phyloP scores from a whole-genome alignment of 1,140 invertebrate genomes.

The Microplitis demolitor region DNA sequence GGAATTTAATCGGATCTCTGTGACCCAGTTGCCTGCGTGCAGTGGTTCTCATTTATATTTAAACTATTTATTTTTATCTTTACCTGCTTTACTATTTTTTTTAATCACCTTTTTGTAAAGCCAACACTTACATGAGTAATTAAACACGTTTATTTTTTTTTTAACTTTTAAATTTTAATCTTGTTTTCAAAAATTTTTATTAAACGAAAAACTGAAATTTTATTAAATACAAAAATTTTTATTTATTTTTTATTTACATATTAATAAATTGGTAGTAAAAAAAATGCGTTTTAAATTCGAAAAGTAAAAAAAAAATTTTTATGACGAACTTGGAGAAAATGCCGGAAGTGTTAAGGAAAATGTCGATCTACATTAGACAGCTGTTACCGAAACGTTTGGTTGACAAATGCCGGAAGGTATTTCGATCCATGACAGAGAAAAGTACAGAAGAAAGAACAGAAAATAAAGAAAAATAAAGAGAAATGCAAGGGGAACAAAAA shows the following conservation, averaged over 20 bases:
- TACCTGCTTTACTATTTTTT: background rate
- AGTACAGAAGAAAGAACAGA: background rate
- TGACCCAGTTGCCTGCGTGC: conserved; percentile 5
- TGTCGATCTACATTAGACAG: conserved; percentile 30
- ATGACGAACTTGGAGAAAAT: background rate
- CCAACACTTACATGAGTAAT: too few species aligned
- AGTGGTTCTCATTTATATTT: background rate
- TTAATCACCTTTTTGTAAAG: too few species aligned
- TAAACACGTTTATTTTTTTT: too few species aligned
- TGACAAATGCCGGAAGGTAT: conserved; percentile 23
- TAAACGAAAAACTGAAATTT: too few species aligned
- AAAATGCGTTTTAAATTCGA: background rate
- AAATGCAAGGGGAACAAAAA: conserved; percentile 4
- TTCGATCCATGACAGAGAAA: background rate
- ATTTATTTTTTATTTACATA: background rate
- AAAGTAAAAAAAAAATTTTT: background rate
- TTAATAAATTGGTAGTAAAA: background rate
- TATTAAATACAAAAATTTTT: too few species aligned
- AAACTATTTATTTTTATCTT: background rate
- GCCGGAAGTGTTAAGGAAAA: background rate
- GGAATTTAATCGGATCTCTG: conserved; percentile 21
- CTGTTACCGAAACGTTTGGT: conserved; percentile 30
- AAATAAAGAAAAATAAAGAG: background rate
- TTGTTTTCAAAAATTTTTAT: too few species aligned
- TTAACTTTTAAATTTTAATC: too few species aligned